Conservation (phyloP, 92 coral and sea anemone genomes). For the Muricea muricata region DNA sequence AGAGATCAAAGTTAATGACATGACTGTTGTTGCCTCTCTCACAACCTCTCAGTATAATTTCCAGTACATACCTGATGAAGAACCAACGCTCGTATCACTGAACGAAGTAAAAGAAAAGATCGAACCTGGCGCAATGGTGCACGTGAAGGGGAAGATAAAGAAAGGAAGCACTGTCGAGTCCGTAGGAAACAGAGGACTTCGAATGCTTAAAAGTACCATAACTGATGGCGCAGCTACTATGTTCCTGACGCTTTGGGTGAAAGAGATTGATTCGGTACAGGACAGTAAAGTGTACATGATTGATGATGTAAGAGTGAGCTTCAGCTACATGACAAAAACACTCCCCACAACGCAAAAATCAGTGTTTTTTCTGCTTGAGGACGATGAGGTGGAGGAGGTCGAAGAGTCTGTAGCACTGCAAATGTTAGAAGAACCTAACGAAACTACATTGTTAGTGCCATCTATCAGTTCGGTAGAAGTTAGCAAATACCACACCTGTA, state of each 20-base stretch:
- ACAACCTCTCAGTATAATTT: background rate
- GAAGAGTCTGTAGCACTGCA: background rate
- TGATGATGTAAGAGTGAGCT: background rate
- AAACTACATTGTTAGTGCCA: background rate
- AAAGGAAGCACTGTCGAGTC: background rate
- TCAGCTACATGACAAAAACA: background rate
- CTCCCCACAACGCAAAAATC: background rate
- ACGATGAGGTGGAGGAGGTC: background rate
- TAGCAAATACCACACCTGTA: background rate
- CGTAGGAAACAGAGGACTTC: background rate
- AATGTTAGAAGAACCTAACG: background rate
- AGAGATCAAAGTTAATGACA: background rate
- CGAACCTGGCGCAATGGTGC: background rate
- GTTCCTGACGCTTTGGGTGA: background rate
- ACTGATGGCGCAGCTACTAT: background rate
- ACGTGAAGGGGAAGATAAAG: background rate
- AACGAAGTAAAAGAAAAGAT: background rate
- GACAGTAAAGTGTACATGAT: background rate
- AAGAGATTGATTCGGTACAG: background rate
- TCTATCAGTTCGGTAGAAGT: background rate
- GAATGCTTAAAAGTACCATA: background rate
- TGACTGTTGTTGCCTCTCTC: background rate
- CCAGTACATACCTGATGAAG: background rate
- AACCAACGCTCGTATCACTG: background rate
- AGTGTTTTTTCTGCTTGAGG: background rate